phyloP scores from a whole-genome alignment of 2,113 vertebrate species.

The Plecturocebus donacophilus region DNA sequence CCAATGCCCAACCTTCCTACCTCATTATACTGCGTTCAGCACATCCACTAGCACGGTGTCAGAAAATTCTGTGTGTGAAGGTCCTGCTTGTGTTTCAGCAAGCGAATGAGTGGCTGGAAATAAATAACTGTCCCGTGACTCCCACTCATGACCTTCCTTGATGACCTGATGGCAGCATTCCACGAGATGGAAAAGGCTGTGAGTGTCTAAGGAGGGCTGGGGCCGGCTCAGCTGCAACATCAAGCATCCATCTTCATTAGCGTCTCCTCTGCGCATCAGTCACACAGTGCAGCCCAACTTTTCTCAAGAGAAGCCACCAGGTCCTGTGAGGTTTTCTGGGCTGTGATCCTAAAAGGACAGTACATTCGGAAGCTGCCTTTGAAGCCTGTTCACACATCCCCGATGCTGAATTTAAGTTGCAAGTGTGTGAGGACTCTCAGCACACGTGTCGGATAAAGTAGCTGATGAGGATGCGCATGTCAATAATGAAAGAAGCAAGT shows the following conservation, averaged over 20 bases:
- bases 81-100: neutral
- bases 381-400: conserved; percentile 20
- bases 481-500: conserved; percentile 41
- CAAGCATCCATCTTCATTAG: neutral
- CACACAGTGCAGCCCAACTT: neutral
- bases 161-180: neutral
- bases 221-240: neutral
- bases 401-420: neutral
- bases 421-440: neutral
- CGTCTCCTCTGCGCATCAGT: neutral
- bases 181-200: neutral
- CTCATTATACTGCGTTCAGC: neutral
- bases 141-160: neutral
- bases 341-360: neutral
- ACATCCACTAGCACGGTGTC: neutral
- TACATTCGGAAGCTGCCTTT: neutral
- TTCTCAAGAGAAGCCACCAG: neutral
- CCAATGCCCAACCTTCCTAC: fast-evolving
- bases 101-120: neutral
- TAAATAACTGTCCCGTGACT: neutral
- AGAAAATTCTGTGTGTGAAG: neutral
- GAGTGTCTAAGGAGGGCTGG: neutral
- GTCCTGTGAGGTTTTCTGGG: neutral
- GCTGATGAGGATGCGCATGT: neutral
- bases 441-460: neutral